Evolutionary conservation across 2,113 vertebrate genomes (phyloP).

Genomic region (Cacatua alba): DNA sequence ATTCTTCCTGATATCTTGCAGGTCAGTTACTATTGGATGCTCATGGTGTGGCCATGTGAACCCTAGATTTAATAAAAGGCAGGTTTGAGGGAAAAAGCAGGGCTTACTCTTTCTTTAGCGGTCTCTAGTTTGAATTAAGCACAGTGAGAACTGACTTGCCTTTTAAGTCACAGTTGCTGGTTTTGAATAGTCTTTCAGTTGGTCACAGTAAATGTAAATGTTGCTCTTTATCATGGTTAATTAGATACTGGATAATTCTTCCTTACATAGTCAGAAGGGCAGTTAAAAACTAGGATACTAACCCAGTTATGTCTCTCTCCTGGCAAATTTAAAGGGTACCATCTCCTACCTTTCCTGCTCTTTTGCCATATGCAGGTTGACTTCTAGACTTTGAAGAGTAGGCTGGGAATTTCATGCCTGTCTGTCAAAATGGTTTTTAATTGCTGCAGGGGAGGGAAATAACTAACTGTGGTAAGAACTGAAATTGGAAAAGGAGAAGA

Average conservation of each 20-base stretch:
- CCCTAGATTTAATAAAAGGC: neutral
- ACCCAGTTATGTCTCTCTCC: neutral
- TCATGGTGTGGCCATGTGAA: neutral
- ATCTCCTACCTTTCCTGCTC: neutral
- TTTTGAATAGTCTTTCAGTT: neutral
- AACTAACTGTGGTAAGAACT: neutral
- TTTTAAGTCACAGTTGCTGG: neutral
- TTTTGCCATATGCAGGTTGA: neutral
- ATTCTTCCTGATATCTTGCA: rapidly evolving
- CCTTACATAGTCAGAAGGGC: neutral
- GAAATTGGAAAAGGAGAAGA: neutral
- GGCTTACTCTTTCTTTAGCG: neutral
- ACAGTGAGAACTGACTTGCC: neutral
- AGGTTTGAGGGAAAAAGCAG: neutral
- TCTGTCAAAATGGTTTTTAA: neutral
- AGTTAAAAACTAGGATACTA: neutral
- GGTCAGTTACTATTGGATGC: neutral
- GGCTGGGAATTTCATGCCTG: neutral
- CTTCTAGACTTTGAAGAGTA: neutral
- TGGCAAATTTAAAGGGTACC: neutral
- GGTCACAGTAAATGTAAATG: neutral
- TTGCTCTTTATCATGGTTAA: neutral
- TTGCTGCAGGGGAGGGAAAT: neutral
- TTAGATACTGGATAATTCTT: neutral
- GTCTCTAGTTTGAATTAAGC: neutral